Base-by-base conservation (phyloP, 2,888 invertebrate species). In the Scaeva pyrastri region DNA sequence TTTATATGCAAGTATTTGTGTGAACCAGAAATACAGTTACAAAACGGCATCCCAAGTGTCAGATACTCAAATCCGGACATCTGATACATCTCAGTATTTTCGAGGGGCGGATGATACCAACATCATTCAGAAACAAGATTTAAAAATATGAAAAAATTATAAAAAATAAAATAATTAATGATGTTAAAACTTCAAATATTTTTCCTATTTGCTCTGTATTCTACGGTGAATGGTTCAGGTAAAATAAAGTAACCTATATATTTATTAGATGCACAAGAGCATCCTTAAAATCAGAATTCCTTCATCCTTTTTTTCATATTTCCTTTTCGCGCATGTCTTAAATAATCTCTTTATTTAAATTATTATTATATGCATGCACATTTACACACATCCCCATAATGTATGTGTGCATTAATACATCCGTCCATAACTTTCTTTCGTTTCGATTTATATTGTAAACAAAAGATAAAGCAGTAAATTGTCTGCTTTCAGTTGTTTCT, bases 401-500 rank as follows among this genome's bases (percentile, higher is more conserved):
- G n/a, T n/a, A n/a, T n/a, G n/a, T n/a, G n/a, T n/a, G n/a, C n/a
- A n/a, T n/a, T n/a, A n/a, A n/a, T n/a, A n/a, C n/a, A n/a, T n/a
- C n/a, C n/a, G n/a, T n/a, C n/a, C n/a, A n/a, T n/a, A n/a, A n/a
- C n/a, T n/a, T n/a, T n/a, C n/a, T 21, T 21, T 50, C 1, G 19
- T 21, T 21, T 14, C 23, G 21, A 2, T 52, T 14, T 14, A 52
- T 21, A 39, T 11, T 39, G 2, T 11, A 45, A 45, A n/a, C 14
- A 8, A 26, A 19, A 14, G 3, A 5, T 64, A 16, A 14, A 8
- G 14, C 26, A 39, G 11, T 16, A 16, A 39, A 1, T 66, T 60
- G 26, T 71, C 0, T 82, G 19, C 36, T 77, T 85, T 23, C 78
- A 91, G 91, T 91, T 76, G 76, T 92, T 43, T 91, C 91, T 82